Evolutionary conservation across 53 echinoderm and acorn worm species (phyloP).

Genomic region (Luidia sarsii): DNA sequence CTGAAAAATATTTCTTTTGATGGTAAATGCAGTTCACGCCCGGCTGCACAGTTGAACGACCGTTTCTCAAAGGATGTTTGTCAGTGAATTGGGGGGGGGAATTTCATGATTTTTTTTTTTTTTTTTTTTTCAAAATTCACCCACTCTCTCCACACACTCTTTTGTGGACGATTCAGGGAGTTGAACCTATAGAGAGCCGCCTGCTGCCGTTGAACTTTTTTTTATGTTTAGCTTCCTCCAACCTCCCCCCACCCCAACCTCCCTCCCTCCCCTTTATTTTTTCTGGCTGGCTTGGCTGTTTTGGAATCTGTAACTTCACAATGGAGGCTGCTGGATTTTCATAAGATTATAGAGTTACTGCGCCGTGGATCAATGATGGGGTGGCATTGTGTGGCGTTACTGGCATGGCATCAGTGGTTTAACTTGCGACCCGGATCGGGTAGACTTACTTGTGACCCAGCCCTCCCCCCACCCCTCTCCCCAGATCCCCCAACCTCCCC

Average conservation of each 20-base stretch:
- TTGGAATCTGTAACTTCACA: conserved; percentile 49
- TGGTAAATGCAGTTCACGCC: conserved; percentile 6
- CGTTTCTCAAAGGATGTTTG: conserved; percentile 50
- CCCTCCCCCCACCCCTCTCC: no score
- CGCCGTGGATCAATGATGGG: not conserved
- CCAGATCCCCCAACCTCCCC: no score
- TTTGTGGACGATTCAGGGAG: not conserved
- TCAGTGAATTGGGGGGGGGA: conserved; percentile 12
- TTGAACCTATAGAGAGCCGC: not conserved
- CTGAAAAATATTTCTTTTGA: conserved; percentile 37
- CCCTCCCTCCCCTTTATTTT: no score
- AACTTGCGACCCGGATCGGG: conserved; percentile 22
- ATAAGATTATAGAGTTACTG: conserved; percentile 41
- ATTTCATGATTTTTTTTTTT: no score
- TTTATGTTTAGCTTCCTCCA: no score
- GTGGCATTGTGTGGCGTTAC: conserved; percentile 26
- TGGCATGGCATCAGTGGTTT: conserved; percentile 13
- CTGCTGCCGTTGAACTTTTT: conserved; percentile 49
- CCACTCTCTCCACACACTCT: no score
- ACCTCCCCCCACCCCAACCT: no score
- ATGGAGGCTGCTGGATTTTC: conserved; percentile 39
- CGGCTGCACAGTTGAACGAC: conserved; percentile 40
- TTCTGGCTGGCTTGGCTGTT: not conserved
- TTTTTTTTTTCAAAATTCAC: not conserved
- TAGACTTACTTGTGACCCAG: no score